Percentiles rank a stretch among this genome's conserved stretches.
These are phyloP conservation scores for Sphyrna mokarran DNA, from an alignment of 2,113 vertebrate species.

Conservation along the genomic window DNA sequence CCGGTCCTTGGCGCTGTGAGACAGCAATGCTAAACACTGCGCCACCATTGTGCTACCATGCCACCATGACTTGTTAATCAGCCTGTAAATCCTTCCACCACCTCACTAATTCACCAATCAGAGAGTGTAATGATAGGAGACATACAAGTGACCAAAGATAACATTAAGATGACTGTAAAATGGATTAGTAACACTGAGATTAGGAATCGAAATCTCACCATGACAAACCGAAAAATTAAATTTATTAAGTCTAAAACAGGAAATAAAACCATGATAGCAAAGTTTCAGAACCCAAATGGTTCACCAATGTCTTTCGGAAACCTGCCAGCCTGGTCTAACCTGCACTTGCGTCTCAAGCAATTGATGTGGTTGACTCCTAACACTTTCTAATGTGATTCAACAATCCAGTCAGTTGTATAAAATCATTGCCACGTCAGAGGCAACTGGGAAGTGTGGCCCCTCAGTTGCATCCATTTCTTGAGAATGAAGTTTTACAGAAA, in stretches of 20 bases:
- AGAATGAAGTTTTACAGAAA: neutral
- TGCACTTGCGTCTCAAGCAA: neutral
- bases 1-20: too few relatives aligned
- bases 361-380: neutral
- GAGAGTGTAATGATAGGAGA: too few relatives aligned
- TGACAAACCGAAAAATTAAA: neutral
- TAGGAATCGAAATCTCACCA: too few relatives aligned
- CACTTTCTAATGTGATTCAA: neutral
- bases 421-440: neutral
- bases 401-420: neutral
- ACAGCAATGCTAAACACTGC: too few relatives aligned
- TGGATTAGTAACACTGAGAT: too few relatives aligned
- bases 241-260: neutral
- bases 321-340: neutral
- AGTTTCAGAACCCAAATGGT: neutral
- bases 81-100: too few relatives aligned
- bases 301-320: neutral
- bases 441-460: neutral
- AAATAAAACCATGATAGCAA: neutral
- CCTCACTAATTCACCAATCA: too few relatives aligned
- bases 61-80: too few relatives aligned
- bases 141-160: too few relatives aligned
- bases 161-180: too few relatives aligned
- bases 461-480: neutral
- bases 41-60: too few relatives aligned